Base-by-base conservation (phyloP, 1,140 invertebrate genomes). In the Ganaspis sp. region DNA sequence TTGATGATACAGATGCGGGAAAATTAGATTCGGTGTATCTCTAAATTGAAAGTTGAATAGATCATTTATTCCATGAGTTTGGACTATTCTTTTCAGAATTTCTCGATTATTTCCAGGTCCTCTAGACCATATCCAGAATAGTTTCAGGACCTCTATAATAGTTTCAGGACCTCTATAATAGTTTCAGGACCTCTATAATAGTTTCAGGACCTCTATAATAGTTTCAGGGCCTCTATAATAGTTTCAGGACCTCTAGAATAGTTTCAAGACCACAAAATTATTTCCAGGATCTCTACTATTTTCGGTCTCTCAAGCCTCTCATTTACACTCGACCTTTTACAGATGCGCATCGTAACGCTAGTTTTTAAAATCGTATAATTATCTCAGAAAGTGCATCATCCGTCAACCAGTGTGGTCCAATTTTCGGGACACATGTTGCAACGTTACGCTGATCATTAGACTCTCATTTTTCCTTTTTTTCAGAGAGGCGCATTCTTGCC, bases 401-500 rank as follows among this genome's bases (percentile, higher is more conserved):
- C 19, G 21, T 54, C 49, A 54, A 21, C 1, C 49, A 23, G 58
- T 64, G 58, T 64, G 58, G 58, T 64, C 58, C 58, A 64, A n/a
- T 19, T 49, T 49, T 49, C 29, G 23, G 12, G 8, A 29, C 26
- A 64, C 23, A 64, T 64, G 53, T 58, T 26, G 15, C 19, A 54
- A 1, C 58, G 58, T 64, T 64, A 64, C 58, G 58, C 58, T 29
- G 15, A 26, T 64, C 21, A 64, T 64, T 64, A 26, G 54, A 23
- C 11, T 49, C 45, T 8, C 45, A 26, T 26, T 58, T 58, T 58
- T 58, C 54, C 19, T 17, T 49, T 49, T 49, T 49, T 49, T 34
- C 45, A 49, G 2, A 49, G 17, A 49, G 71, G 29, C 81, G 53
- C 74, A 83, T 80, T 83, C 77, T 78, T 83, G 82, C 80, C 80